These are phyloP conservation scores for Serripes groenlandicus DNA, from an alignment of 2,888 invertebrate genomes.

Conservation along the genomic window DNA sequence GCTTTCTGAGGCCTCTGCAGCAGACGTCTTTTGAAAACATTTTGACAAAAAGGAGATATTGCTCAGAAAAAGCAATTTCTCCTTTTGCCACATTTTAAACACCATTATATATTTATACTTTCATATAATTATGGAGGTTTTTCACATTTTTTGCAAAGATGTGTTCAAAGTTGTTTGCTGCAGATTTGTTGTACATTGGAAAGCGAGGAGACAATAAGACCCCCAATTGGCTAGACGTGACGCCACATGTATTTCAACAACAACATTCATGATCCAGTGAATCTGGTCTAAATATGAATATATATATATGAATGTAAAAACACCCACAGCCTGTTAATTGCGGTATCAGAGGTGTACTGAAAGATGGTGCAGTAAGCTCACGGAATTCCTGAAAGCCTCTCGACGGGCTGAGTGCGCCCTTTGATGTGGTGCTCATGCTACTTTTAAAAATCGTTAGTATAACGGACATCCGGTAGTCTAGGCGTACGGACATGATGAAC, in stretches of 20 bases:
- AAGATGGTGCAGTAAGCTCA: conserved; percentile 24
- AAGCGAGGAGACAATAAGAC: too few species aligned
- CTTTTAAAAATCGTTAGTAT: conserved; percentile 78
- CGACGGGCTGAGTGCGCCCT: background rate
- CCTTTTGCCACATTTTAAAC: background rate
- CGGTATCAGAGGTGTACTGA: conserved; percentile 1
- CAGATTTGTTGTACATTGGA: too few species aligned
- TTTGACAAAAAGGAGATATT: background rate
- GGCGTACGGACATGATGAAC: conserved; percentile 80
- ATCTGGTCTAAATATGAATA: too few species aligned
- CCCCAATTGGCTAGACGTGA: too few species aligned
- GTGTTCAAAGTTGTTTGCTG: too few species aligned
- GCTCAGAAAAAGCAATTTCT: background rate
- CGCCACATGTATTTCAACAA: background rate
- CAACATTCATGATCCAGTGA: background rate
- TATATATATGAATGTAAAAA: too few species aligned
- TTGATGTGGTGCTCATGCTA: conserved; percentile 56
- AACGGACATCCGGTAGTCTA: conserved; percentile 80
- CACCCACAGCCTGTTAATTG: conserved; percentile 22
- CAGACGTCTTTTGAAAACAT: background rate
- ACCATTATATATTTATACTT: too few species aligned
- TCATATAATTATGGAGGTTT: too few species aligned
- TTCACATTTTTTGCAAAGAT: too few species aligned
- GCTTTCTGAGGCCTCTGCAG: background rate
- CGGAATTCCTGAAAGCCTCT: background rate